Conservation (phyloP, 2,113 vertebrate species). For the Pollachius pollachius region DNA sequence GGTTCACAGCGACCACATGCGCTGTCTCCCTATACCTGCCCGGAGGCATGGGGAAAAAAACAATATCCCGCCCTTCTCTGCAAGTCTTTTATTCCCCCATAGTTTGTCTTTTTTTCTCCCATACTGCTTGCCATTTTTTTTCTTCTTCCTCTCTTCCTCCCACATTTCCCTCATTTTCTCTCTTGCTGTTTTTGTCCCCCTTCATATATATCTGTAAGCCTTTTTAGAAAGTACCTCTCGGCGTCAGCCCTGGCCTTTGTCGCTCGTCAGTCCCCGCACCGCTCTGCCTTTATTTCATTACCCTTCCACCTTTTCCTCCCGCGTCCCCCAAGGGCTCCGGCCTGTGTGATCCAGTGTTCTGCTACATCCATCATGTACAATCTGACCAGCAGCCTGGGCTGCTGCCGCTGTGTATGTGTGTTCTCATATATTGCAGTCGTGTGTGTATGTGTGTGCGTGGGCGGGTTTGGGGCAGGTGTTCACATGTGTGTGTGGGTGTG, state of each 20-base stretch:
- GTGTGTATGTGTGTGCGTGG: not conserved
- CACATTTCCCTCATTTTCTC: not conserved
- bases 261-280: slow-evolving; percentile 16
- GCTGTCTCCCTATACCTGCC: not conserved
- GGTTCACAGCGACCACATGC: not conserved
- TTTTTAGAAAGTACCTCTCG: slow-evolving; percentile 14
- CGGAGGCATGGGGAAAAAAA: not conserved
- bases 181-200: not conserved
- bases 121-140: not conserved
- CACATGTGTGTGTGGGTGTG: too few species aligned
- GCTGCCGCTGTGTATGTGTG: slow-evolving; percentile 1
- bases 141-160: not conserved
- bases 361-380: slow-evolving; percentile 43
- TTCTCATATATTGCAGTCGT: not conserved
- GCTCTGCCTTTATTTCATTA: slow-evolving; percentile 38
- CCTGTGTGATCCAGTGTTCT: slow-evolving; percentile 34
- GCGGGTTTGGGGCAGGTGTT: too few species aligned
- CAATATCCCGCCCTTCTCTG: not conserved
- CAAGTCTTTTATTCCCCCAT: not conserved
- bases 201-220: not conserved
- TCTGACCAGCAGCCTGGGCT: slow-evolving; percentile 14
- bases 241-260: slow-evolving; percentile 16
- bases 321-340: slow-evolving; percentile 8
- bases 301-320: slow-evolving; percentile 4
- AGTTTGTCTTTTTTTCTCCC: too few species aligned